Conservation (phyloP, 2,797 vertebrate genomes). For the Aselliscus stoliczkanus region DNA sequence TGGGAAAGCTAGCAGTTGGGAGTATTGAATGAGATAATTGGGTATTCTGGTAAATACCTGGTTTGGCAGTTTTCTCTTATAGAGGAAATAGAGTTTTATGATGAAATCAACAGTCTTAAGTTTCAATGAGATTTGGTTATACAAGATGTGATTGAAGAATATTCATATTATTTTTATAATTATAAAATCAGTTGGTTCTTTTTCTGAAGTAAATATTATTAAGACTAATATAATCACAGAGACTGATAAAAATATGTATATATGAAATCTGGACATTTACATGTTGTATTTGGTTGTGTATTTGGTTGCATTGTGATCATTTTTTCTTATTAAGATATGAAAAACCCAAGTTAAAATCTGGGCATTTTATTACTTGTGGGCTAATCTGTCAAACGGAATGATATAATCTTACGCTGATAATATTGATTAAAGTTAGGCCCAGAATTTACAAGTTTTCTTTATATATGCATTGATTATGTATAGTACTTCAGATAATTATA, state of each 20-base stretch:
- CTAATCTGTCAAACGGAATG: not conserved
- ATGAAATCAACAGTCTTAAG: not conserved
- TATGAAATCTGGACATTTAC: not conserved
- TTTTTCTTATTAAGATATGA: not conserved
- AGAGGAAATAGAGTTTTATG: not conserved
- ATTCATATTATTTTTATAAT: not conserved
- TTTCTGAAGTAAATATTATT: not conserved
- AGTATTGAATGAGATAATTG: not conserved
- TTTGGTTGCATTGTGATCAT: not conserved
- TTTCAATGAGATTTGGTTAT: not conserved
- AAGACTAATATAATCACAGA: not conserved
- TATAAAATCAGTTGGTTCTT: not conserved
- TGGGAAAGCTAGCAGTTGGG: not conserved
- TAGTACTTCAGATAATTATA: not conserved
- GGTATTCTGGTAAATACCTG: not conserved
- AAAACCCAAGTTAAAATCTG: not conserved
- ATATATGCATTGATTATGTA: not conserved
- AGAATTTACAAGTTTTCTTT: not conserved
- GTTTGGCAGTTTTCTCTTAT: not conserved
- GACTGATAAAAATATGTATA: not conserved
- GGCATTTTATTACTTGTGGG: not conserved
- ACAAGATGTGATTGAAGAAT: not conserved
- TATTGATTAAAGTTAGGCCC: not conserved
- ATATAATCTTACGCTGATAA: not conserved
- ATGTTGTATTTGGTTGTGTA: not conserved